Evolutionary conservation across 2,113 vertebrate genomes (phyloP).

Genomic region (Myrmecobius fasciatus): DNA sequence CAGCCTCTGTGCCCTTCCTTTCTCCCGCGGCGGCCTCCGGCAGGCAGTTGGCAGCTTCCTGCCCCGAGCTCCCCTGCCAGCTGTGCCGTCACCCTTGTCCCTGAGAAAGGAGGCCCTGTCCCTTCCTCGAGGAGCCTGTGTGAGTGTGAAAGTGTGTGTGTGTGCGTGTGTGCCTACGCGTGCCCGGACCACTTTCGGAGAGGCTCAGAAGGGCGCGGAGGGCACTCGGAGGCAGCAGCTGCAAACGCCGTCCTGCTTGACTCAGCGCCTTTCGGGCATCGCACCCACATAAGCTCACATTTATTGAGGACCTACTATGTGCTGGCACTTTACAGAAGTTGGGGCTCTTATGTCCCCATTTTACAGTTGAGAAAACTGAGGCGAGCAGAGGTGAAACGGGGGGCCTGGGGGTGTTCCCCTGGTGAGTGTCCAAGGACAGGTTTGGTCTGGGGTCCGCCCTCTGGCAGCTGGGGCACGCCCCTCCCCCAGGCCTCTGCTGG

Average conservation of each 20-base stretch:
- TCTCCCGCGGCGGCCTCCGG: too few species aligned
- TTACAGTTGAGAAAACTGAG: neutral
- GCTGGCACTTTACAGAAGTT: neutral
- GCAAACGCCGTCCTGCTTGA: too few species aligned
- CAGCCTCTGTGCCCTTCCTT: neutral
- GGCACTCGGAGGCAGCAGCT: neutral
- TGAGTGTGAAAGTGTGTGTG: too few species aligned
- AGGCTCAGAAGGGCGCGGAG: too few species aligned
- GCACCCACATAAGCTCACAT: neutral
- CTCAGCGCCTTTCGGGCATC: neutral
- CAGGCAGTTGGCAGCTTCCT: too few species aligned
- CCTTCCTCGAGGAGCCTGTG: neutral
- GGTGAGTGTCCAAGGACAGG: neutral
- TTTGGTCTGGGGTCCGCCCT: too few species aligned
- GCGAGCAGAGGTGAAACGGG: neutral
- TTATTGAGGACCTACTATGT: neutral
- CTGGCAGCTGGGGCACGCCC: too few species aligned
- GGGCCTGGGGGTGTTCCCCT: too few species aligned
- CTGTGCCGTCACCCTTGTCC: neutral
- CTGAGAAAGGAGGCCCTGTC: neutral
- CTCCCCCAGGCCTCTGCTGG: neutral
- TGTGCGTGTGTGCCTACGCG: too few species aligned
- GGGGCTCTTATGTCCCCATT: neutral
- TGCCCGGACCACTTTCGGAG: too few species aligned
- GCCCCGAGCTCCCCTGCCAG: neutral